Percentiles rank a stretch among this genome's conserved stretches.
These are phyloP conservation scores for Lamellibrachia satsuma DNA, from an alignment of 2,888 invertebrate genomes.

Conservation along the genomic window DNA sequence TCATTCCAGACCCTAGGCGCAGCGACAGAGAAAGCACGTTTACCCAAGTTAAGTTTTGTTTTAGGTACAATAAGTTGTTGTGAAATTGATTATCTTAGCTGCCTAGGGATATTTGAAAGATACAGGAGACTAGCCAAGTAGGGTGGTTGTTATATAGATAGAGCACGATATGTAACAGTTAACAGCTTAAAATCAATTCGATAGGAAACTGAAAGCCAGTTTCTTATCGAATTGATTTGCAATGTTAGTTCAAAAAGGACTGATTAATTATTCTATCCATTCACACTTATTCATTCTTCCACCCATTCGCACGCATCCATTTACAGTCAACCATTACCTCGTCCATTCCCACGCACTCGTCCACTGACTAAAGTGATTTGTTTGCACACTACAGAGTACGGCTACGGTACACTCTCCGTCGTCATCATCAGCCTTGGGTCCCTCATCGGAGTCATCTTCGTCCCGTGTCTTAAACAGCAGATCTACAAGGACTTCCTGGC, in stretches of 20 bases:
- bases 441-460: conserved; percentile 17
- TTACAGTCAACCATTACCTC: not conserved
- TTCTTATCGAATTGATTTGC: too few species aligned
- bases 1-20: too few species aligned
- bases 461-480: conserved; percentile 20
- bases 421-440: conserved; percentile 17
- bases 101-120: too few species aligned
- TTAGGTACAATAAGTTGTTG: too few species aligned
- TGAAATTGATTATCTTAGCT: too few species aligned
- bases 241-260: not conserved
- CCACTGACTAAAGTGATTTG: not conserved
- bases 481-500: conserved; percentile 85
- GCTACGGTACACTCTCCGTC: conserved; percentile 22
- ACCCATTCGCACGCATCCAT: not conserved
- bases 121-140: too few species aligned
- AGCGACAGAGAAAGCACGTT: too few species aligned
- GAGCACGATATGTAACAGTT: too few species aligned
- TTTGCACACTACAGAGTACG: not conserved
- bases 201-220: too few species aligned
- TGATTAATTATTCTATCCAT: not conserved
- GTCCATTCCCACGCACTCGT: not conserved
- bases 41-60: too few species aligned
- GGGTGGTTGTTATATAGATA: too few species aligned
- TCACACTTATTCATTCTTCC: not conserved
- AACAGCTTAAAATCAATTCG: too few species aligned